phyloP scores from a whole-genome alignment of 2,888 invertebrate species.

The Apodemia mormo region DNA sequence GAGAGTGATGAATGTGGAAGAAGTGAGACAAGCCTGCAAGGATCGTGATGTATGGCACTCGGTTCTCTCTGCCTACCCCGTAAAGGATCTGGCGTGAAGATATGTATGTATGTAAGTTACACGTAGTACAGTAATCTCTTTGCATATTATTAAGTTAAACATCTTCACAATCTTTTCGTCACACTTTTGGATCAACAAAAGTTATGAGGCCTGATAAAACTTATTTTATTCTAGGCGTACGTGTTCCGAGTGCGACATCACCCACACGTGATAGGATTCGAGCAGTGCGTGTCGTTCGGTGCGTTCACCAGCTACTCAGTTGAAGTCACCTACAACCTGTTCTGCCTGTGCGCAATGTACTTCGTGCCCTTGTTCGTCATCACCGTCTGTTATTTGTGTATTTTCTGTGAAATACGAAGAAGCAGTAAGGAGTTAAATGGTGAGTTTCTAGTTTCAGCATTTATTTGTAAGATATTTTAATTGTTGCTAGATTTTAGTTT shows the following conservation, averaged over 20 bases:
- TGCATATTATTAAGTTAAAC: no score
- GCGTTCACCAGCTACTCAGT: conserved; percentile 84
- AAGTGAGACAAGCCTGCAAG: no score
- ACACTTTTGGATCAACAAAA: no score
- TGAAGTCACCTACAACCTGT: conserved; percentile 87
- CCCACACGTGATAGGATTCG: conserved; percentile 83
- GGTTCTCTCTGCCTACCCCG: no score
- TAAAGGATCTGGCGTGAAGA: no score
- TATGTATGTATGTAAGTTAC: no score
- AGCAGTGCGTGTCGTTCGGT: conserved; percentile 90
- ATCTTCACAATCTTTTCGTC: no score
- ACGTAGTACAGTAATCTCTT: no score
- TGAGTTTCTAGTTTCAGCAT: conserved; percentile 46
- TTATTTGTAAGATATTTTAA: no score
- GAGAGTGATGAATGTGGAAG: no score
- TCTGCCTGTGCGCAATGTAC: conserved; percentile 88
- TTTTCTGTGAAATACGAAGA: conserved; percentile 87
- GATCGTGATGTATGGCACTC: no score
- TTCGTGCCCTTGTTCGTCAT: conserved; percentile 88
- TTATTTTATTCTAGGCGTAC: conserved; percentile 81
- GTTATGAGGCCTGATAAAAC: neutral
- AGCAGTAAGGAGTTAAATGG: conserved; percentile 83
- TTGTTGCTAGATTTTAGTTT: no score
- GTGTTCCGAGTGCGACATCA: conserved; percentile 87
- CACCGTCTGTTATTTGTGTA: conserved; percentile 86